Base-by-base conservation (phyloP, 2,797 vertebrate genomes). In the Novumbra hubbsi region DNA sequence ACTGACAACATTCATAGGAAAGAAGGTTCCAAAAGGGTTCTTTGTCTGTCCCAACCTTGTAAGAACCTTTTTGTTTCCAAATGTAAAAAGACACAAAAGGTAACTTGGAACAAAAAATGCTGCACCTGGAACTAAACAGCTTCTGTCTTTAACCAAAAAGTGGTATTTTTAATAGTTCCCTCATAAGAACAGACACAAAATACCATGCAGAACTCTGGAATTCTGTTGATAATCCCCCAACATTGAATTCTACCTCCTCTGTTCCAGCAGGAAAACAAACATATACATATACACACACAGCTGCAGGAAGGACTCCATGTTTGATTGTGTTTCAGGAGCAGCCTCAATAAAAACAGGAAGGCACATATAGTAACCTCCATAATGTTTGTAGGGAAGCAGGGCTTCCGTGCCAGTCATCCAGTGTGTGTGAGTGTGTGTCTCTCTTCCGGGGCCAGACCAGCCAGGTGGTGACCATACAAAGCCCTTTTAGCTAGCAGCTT, bases 311-410 rank as follows among this genome's bases (percentile, higher is more conserved):
- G 74, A 57, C 73, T 80, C 75, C 48, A 72, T 75, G 63, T 24
- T 76, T 81, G 74, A 83, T 30, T 68, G 80, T 71, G 79, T 80
- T 79, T 68, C 55, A 16, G 76, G 83, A 85, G 80, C 72, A 63
- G 72, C 88, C 86, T 91, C 88, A 85, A 85, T 88, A 81, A 68
- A 45, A 48, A 55, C 75, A 81, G 84, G 81, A 84, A 80, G 82
- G 74, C 85, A 87, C 87, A 80, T 45, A 11, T 41, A 1, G 1
- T 73, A 78, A 50, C 52, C 5, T 28, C 41, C 76, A 50, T 75
- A 63, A 64, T 76, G 75, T 50, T 71, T 73, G 74, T 55, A 72
- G 45, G 80, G 73, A 78, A 79, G 76, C 50, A 64, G 71, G n/a
- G 30, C n/a, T 72, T 73, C 64, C 21, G 55, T 64, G 28, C 16